Conservation (phyloP, 2,888 invertebrate genomes). For the Leptinotarsa juncta region DNA sequence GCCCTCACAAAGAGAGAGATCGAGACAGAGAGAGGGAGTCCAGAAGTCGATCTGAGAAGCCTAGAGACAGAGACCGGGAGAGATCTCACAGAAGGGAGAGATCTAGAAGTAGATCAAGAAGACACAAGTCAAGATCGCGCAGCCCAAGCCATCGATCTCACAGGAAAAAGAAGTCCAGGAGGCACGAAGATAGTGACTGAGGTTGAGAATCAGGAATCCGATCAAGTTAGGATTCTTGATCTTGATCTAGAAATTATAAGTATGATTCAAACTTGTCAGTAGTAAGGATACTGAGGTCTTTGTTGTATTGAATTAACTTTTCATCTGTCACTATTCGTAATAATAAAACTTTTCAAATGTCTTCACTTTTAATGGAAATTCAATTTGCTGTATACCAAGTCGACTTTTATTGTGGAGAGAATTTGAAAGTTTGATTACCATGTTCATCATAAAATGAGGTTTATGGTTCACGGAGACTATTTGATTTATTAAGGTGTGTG, state of each 20-base stretch:
- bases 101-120: conserved; percentile 74
- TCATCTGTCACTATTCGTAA: conserved; percentile 2
- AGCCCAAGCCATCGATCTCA: conserved; percentile 75
- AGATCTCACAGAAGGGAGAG: conserved; percentile 76
- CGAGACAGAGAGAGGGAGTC: conserved; percentile 68
- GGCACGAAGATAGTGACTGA: conserved; percentile 76
- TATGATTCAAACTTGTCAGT: not conserved
- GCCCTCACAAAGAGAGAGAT: conserved; percentile 58
- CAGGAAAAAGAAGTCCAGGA: conserved; percentile 76
- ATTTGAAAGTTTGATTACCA: too few species aligned
- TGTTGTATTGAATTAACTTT: not conserved
- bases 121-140: conserved; percentile 79
- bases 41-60: conserved; percentile 59
- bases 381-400: too few species aligned
- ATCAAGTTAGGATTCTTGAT: conserved; percentile 24
- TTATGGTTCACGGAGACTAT: too few species aligned
- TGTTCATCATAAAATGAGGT: too few species aligned
- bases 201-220: not conserved
- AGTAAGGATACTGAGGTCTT: not conserved
- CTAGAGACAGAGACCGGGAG: conserved; percentile 64
- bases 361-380: not conserved
- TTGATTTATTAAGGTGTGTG: too few species aligned
- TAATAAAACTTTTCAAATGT: conserved; percentile 6
- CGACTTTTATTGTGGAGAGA: too few species aligned
- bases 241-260: not conserved